Evolutionary conservation across 2,113 vertebrate genomes (phyloP), one percentile per base, ranked within the genome.

Genomic region (Tetrao urogallus): DNA sequence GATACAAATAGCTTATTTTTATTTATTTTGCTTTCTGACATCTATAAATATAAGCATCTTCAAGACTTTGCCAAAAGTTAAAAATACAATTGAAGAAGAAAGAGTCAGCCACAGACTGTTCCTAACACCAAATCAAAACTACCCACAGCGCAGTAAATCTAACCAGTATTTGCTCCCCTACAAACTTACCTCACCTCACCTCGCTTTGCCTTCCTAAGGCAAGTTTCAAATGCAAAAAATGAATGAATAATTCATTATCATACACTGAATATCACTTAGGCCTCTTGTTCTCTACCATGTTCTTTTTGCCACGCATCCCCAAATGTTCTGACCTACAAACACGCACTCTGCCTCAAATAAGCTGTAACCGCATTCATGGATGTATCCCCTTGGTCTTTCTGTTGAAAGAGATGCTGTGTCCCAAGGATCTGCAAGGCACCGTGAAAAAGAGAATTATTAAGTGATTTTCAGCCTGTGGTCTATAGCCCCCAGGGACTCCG

Each of bases 21-120:
- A 89, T 86, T 89, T 96, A 83, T 77, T 94, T 88, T 87, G 50
- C 54, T 88, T 82, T 82, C 67, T 81, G 40, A 86, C 87, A 80
- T 91, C 76, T 80, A 52, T 61, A 61, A 92, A 95, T 83, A 86
- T 52, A 89, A 93, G 50, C 19, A 87, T 87, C 54, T 85, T 75
- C 67, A 85, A 88, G 18, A 56, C 47, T 83, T 71, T 42, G 43
- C 67, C 88, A 92, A 40, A 93, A 95, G 89, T 78, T 92, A 91
- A 90, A 96, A 94, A 94, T 92, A 86, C 15, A 90, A 71, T 32
- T 87, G 82, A 86, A 93, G n/a, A 82, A 92, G 58, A 92, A 82
- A 82, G 73, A 65, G 92, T 60, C 45, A 89, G 65, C 30, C 57
- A 88, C 45, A 85, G n/a, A 77, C 30, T 92, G 38, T 80, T 92